Base-by-base conservation (phyloP, 1,140 invertebrate species). In the Tetragnatha versicolor region DNA sequence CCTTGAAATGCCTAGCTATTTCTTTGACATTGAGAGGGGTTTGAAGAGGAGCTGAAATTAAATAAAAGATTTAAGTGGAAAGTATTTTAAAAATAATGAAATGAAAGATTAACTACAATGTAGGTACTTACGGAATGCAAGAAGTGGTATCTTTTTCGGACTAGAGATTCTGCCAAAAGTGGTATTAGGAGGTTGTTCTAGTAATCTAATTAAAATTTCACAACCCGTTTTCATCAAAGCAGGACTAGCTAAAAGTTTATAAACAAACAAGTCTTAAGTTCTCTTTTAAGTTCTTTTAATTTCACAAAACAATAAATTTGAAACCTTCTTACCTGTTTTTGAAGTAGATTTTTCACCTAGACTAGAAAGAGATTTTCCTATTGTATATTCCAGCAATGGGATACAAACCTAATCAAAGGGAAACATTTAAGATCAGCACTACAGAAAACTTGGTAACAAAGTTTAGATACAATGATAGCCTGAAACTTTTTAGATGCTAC, bases 331-430 rank as follows among this genome's bases (percentile, higher is more conserved):
- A 72, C 69, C 29, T 58, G 5, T 22, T 72, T 72, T 72, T 1
- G 35, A n/a, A 29, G 20, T 17, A 55, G 35, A 9, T 45, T 60
- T 58, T 60, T 72, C 69, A 29, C 20, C 25, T 42, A 14, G 25
- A 42, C 51, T 53, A 29, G 51, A 17, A 22, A 22, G 27, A 47
- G n/a, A 25, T 29, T 51, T 75, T 31, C 58, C 58, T 5, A 75
- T 25, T 14, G 58, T 45, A 49, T 63, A 63, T 35, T 75, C 72
- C 14, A 75, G 39, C 31, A 75, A 27, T 49, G 72, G 72, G 37
- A 75, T 63, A 2, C 58, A 58, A 2, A 75, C 72, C 72, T 75
- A 22, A 29, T 31, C 14, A 33, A 61, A 61, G 4, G 6, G 12
- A 61, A 31, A 35, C 22, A 61, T 61, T 61, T 61, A 1, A 47